These are phyloP conservation scores for Catajapyx aquilonaris DNA, from an alignment of 1,140 invertebrate genomes.

Conservation along the genomic window DNA sequence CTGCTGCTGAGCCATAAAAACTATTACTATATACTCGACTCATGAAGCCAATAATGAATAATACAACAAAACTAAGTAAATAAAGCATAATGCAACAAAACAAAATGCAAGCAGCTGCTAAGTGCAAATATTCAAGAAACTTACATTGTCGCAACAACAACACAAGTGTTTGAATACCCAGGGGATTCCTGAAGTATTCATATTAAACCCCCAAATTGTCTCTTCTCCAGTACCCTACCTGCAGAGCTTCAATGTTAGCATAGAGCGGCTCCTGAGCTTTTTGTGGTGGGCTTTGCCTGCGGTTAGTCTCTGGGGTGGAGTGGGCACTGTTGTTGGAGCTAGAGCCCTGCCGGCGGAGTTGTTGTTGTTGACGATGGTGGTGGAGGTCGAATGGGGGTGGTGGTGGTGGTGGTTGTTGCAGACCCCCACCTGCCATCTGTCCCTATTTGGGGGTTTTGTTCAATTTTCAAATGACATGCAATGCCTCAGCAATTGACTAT, in stretches of 20 bases:
- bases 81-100: conserved; percentile 2
- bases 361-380: background rate
- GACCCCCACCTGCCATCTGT: conserved; percentile 2
- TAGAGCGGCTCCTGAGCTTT: conserved; percentile 12
- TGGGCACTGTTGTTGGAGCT: conserved; percentile 2
- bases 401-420: conserved; percentile 8
- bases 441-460: conserved; percentile 3
- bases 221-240: too few relatives aligned
- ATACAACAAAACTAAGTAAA: conserved; percentile 1
- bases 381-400: background rate
- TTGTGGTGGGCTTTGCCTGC: conserved; percentile 7
- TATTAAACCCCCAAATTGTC: too few relatives aligned
- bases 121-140: too few relatives aligned
- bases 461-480: conserved; percentile 1
- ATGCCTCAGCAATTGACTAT: too few relatives aligned
- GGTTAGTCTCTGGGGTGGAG: background rate
- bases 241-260: conserved; percentile 13
- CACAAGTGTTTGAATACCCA: too few relatives aligned
- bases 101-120: conserved; percentile 1
- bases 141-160: too few relatives aligned
- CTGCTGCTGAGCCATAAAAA: background rate
- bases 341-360: background rate
- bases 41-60: background rate
- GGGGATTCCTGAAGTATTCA: too few relatives aligned
- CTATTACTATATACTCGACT: background rate